Conservation (phyloP, 1,140 invertebrate genomes). For the Hormaphis cornu region DNA sequence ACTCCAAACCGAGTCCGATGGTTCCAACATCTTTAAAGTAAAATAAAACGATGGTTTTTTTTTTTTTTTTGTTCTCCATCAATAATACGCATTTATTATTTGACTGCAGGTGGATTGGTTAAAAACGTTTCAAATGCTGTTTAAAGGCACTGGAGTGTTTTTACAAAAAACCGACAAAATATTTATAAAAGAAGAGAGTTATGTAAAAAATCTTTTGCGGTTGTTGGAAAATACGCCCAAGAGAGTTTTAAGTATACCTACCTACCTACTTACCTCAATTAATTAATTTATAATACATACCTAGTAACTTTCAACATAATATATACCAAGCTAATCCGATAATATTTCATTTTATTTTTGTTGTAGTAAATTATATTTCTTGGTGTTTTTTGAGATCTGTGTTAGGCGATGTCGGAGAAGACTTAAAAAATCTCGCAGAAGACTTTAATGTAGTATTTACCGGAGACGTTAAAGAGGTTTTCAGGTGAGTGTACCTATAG, state of each 20-base stretch:
- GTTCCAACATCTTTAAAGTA: not conserved
- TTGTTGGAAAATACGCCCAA: conserved; percentile 37
- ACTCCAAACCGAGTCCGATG: not conserved
- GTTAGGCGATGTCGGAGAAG: conserved; percentile 43
- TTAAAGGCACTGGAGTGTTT: conserved; percentile 34
- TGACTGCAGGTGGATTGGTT: conserved; percentile 39
- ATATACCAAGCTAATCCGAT: too few species aligned
- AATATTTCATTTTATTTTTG: conserved; percentile 40
- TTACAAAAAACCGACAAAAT: conserved; percentile 37
- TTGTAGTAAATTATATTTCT: conserved; percentile 50
- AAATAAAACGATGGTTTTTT: not conserved
- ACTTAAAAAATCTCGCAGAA: conserved; percentile 43
- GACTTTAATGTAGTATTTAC: conserved; percentile 45
- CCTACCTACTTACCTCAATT: too few species aligned
- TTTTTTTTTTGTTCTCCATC: not conserved
- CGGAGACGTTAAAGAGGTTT: conserved; percentile 40
- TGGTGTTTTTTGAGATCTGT: conserved; percentile 49
- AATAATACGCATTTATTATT: conserved; percentile 11
- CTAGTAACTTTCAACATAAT: too few species aligned
- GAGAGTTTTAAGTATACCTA: conserved; percentile 37
- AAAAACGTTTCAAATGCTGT: conserved; percentile 35
- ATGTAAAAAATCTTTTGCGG: conserved; percentile 37
- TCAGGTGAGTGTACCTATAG: conserved; percentile 37
- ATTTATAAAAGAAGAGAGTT: conserved; percentile 40
- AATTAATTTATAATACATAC: too few species aligned